Conservation (phyloP, 2,113 vertebrate species). For the Blennius ocellaris region DNA sequence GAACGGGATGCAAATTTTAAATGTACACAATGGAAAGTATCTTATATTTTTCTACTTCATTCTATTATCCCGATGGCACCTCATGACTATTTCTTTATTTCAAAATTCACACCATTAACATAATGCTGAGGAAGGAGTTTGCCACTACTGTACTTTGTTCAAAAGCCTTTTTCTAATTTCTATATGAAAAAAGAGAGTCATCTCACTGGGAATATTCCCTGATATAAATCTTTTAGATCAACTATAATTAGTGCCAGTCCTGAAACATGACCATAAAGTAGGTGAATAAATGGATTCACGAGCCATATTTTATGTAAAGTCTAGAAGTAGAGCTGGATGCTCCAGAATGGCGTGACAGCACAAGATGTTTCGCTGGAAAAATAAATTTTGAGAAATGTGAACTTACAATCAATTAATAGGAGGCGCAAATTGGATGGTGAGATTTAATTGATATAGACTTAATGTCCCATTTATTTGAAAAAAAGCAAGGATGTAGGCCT, state of each 20-base stretch:
- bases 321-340: constrained; percentile 26
- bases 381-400: constrained; percentile 59
- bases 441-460: constrained; percentile 75
- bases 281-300: constrained; percentile 52
- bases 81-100: constrained; percentile 2
- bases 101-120: constrained; percentile 15
- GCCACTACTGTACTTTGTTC: constrained; percentile 15
- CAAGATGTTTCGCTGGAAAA: constrained; percentile 34
- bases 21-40: constrained; percentile 40
- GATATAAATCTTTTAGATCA: constrained; percentile 63
- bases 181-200: constrained; percentile 5
- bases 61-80: constrained; percentile 11
- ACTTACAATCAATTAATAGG: constrained; percentile 65
- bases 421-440: constrained; percentile 37
- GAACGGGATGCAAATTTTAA: constrained; percentile 45
- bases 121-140: constrained; percentile 58
- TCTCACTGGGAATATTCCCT: constrained; percentile 50
- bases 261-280: constrained; percentile 62
- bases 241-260: constrained; percentile 51
- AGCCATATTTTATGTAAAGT: constrained; percentile 66
- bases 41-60: background rate
- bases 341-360: constrained; percentile 51
- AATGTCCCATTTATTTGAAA: constrained; percentile 68
- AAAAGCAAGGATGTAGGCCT: constrained; percentile 55
- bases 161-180: constrained; percentile 49